These are phyloP conservation scores for Drosophila greeni DNA, from an alignment of 2,888 invertebrate genomes.

Conservation along the genomic window DNA sequence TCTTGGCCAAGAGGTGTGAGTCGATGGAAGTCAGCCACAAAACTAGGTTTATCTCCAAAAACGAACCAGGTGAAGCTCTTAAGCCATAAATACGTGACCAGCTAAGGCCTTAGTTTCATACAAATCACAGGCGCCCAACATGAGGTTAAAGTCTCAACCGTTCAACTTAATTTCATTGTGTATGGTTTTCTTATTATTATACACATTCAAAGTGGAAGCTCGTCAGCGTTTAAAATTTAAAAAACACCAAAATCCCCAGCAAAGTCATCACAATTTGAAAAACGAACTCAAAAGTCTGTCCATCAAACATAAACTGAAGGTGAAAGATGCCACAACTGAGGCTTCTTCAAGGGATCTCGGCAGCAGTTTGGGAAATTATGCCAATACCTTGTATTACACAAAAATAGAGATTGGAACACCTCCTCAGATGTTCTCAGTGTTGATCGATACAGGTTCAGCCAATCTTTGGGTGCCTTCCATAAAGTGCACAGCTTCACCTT, in stretches of 20 bases:
- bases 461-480: constrained; percentile 85
- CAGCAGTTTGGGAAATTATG: constrained; percentile 45
- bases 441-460: constrained; percentile 87
- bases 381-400: constrained; percentile 57
- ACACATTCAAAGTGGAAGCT: not conserved
- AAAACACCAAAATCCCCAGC: constrained; percentile 24
- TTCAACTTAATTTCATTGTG: constrained; percentile 7
- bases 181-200: constrained; percentile 3
- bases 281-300: constrained; percentile 23
- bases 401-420: constrained; percentile 86
- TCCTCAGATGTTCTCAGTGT: constrained; percentile 91
- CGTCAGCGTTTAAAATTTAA: constrained; percentile 18
- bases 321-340: constrained; percentile 1
- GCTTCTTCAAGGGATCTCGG: not conserved
- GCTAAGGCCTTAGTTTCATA: constrained; percentile 6
- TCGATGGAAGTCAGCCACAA: constrained; percentile 2
- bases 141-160: constrained; percentile 16
- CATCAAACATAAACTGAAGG: constrained; percentile 18
- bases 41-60: constrained; percentile 2
- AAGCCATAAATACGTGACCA: constrained; percentile 40
- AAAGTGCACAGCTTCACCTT: constrained; percentile 74
- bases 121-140: constrained; percentile 14
- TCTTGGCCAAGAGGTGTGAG: constrained; percentile 22
- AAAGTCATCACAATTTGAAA: constrained; percentile 14
- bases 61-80: not conserved